These are phyloP conservation scores for Pelvicachromis taeniatus DNA, from an alignment of 2,113 vertebrate genomes.

Conservation along the genomic window DNA sequence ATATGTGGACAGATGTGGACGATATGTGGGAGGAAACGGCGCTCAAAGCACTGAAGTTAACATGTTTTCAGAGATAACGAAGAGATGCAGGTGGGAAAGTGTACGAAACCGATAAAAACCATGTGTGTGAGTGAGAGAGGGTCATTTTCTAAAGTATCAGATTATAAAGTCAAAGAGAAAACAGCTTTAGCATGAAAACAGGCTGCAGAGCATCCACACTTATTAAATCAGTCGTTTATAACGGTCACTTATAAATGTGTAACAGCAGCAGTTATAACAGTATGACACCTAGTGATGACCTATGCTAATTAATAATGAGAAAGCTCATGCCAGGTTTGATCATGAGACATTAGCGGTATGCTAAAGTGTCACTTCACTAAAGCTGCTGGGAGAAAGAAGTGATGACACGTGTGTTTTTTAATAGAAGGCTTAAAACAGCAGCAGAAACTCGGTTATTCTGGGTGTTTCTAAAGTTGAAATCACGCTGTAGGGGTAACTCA, in stretches of 20 bases:
- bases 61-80: no score
- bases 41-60: no score
- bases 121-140: no score
- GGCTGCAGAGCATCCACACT: background rate
- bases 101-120: no score
- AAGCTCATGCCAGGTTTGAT: background rate
- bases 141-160: no score
- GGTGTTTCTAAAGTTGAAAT: background rate
- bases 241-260: no score
- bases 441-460: background rate
- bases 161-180: no score
- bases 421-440: fast-evolving
- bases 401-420: fast-evolving
- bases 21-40: no score
- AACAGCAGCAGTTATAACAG: no score
- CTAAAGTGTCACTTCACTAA: background rate
- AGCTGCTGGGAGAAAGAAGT: background rate
- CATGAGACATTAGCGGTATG: background rate
- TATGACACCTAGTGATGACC: background rate
- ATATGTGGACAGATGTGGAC: no score
- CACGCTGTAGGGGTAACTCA: background rate
- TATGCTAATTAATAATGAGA: background rate
- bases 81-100: no score
- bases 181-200: background rate
- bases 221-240: no score